A percentile compares a stretch with the other conserved stretches of the same genome.
These are phyloP conservation scores for Psilopsiagon aurifrons DNA, from an alignment of 2,113 vertebrate species.

Conservation along the genomic window DNA sequence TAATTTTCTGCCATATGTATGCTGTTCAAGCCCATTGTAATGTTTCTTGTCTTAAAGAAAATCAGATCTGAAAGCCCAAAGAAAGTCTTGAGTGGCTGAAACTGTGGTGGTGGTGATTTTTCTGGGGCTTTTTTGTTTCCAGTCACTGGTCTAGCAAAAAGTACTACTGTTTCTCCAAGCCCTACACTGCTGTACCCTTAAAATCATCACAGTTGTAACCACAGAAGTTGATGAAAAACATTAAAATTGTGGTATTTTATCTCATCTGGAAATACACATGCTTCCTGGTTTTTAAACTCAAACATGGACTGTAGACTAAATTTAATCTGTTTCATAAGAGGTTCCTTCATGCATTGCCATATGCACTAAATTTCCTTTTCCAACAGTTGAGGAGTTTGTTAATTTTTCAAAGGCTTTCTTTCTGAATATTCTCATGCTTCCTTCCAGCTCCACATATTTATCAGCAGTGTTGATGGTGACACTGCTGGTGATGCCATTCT, in stretches of 20 bases:
- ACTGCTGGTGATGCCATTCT: background rate
- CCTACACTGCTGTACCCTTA: background rate
- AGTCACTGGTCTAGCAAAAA: background rate
- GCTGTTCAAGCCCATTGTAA: background rate
- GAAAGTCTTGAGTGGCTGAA: background rate
- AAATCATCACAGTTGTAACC: background rate
- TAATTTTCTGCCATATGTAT: background rate
- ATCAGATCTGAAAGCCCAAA: background rate
- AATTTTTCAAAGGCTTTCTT: constrained; percentile 22
- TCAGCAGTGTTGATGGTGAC: background rate
- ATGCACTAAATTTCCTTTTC: background rate
- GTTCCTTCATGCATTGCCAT: background rate
- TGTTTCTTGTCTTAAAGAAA: background rate
- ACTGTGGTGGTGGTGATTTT: background rate
- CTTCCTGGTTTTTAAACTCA: background rate
- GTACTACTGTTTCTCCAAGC: background rate
- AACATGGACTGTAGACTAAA: background rate
- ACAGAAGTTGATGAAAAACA: background rate
- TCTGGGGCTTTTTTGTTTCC: fast-evolving
- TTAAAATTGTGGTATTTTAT: background rate
- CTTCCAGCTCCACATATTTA: background rate
- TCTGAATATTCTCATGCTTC: background rate
- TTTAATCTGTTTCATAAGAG: background rate
- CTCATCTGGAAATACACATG: background rate
- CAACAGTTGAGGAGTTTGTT: background rate